Percentiles rank a stretch among this genome's conserved stretches.
These are phyloP conservation scores for Apotomis capreana DNA, from an alignment of 2,888 invertebrate species.

Conservation along the genomic window DNA sequence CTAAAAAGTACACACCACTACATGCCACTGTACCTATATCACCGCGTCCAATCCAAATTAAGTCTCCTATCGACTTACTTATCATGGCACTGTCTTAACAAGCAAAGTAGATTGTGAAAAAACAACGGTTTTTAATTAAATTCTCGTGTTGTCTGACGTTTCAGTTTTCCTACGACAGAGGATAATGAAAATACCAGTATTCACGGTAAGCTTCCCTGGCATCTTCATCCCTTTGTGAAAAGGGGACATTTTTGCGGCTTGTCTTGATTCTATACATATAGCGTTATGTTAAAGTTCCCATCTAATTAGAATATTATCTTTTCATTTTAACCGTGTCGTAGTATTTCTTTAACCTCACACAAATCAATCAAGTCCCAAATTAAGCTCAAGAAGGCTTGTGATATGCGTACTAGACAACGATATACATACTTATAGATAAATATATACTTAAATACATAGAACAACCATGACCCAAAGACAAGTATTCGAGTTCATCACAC, in stretches of 20 bases:
- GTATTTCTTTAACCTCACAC: background rate
- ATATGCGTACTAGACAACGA: too few relatives aligned
- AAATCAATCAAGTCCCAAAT: too few relatives aligned
- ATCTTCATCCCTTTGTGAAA: conserved; percentile 59
- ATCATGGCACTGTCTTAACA: conserved; percentile 14
- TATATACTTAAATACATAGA: too few relatives aligned
- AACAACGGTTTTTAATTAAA: conserved; percentile 67
- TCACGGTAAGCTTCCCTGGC: conserved; percentile 57
- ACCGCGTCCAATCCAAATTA: conserved; percentile 25
- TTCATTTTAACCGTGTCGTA: background rate
- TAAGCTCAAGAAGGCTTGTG: too few relatives aligned
- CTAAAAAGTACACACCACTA: too few relatives aligned
- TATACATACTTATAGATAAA: too few relatives aligned
- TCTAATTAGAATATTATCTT: conserved; percentile 20
- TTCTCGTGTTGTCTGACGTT: conserved; percentile 62
- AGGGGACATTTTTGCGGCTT: conserved; percentile 58
- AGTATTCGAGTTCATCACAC: too few relatives aligned
- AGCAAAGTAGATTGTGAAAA: conserved; percentile 27
- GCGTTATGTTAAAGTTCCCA: conserved; percentile 4
- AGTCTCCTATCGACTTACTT: conserved; percentile 23
- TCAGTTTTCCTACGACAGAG: conserved; percentile 68
- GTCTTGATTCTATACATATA: conserved; percentile 54
- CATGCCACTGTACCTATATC: too few relatives aligned
- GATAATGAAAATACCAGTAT: conserved; percentile 71
- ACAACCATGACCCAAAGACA: too few relatives aligned